Evolutionary conservation across 2,797 vertebrate genomes (phyloP).

Genomic region (Rhodeus uyekii): DNA sequence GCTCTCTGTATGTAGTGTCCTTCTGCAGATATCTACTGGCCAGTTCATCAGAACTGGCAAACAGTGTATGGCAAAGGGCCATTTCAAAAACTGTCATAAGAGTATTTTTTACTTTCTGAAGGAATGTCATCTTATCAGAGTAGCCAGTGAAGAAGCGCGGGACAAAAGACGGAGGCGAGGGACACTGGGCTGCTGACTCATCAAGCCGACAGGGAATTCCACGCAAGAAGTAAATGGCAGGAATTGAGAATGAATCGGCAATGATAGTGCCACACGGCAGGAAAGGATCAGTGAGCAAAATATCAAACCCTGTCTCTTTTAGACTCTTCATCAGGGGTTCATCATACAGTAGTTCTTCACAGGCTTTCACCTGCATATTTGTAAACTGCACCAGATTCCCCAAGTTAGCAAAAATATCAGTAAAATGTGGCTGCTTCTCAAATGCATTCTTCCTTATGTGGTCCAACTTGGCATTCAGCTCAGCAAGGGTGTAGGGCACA

Average conservation of each 20-base stretch:
- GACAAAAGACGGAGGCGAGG: conserved; percentile 73
- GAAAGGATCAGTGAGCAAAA: conserved; percentile 78
- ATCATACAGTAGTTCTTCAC: conserved; percentile 69
- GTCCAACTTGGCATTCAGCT: conserved; percentile 51
- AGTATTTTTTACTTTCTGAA: conserved; percentile 70
- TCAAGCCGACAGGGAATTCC: conserved; percentile 75
- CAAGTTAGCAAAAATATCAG: conserved; percentile 51
- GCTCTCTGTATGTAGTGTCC: conserved; percentile 61
- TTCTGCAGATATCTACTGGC: conserved; percentile 61
- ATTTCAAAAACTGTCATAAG: conserved; percentile 54
- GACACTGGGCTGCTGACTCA: conserved; percentile 65
- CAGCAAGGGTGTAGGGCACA: conserved; percentile 67
- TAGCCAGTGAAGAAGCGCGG: conserved; percentile 63
- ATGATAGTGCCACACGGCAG: conserved; percentile 78
- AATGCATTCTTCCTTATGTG: background rate
- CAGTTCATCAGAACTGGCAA: conserved; percentile 66
- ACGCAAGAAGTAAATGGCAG: conserved; percentile 72
- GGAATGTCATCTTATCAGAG: conserved; percentile 71
- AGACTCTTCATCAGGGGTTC: conserved; percentile 66
- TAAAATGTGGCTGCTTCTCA: conserved; percentile 20
- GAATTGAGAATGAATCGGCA: conserved; percentile 68
- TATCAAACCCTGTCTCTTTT: conserved; percentile 61
- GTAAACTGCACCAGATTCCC: conserved; percentile 62
- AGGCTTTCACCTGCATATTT: conserved; percentile 60
- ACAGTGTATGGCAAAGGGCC: conserved; percentile 58